Conservation (phyloP, 2,113 vertebrate genomes). For the Myrmecobius fasciatus region DNA sequence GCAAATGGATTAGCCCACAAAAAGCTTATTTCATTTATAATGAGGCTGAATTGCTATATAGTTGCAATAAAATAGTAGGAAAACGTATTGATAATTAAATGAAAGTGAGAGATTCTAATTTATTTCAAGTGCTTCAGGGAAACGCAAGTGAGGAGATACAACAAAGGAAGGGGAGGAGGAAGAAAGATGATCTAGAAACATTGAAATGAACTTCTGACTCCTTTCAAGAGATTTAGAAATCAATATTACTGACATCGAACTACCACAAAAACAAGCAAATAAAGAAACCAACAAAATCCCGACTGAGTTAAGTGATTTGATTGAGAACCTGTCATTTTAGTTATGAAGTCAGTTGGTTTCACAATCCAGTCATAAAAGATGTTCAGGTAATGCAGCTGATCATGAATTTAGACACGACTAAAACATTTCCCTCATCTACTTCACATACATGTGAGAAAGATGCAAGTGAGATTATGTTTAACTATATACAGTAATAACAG, state of each 20-base stretch:
- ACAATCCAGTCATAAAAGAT: neutral
- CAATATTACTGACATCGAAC: neutral
- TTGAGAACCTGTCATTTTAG: neutral
- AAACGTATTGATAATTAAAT: neutral
- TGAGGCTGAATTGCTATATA: neutral
- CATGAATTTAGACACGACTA: neutral
- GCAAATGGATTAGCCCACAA: neutral
- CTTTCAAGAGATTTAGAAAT: neutral
- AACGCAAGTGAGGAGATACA: neutral
- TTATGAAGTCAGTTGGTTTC: neutral
- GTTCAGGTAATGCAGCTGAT: neutral
- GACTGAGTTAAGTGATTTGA: neutral
- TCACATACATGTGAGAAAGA: neutral
- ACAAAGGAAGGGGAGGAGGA: neutral
- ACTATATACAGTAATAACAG: neutral
- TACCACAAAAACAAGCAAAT: neutral
- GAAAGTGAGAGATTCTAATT: neutral
- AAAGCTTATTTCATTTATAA: neutral
- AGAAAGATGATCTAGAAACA: neutral
- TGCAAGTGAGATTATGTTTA: neutral
- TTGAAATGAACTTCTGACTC: neutral
- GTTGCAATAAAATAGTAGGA: neutral
- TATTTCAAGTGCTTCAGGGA: neutral
- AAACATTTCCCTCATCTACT: neutral
- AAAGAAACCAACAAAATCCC: neutral